Conservation (phyloP, 2,888 invertebrate species). For the Cataglyphis livida region DNA sequence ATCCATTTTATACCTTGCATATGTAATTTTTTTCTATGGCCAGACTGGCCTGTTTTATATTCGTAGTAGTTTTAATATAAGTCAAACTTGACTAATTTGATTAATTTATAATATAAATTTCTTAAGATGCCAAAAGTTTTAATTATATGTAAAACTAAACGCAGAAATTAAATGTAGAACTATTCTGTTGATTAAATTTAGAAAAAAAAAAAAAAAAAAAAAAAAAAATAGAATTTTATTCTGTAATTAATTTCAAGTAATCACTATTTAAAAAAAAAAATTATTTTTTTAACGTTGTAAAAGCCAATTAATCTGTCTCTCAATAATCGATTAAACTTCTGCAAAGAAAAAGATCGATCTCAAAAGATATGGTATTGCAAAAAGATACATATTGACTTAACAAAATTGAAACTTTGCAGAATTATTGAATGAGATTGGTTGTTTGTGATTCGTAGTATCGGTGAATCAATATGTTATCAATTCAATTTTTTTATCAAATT, state of each 20-base stretch:
- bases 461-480: background rate
- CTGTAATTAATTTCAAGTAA: background rate
- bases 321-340: background rate
- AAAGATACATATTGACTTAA: background rate
- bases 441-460: background rate
- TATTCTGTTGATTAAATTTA: background rate
- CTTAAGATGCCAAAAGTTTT: background rate
- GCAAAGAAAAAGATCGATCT: background rate
- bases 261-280: background rate
- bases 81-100: background rate
- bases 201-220: too few species aligned
- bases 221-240: background rate
- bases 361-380: background rate
- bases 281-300: background rate
- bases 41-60: background rate
- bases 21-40: background rate
- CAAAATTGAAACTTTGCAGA: background rate
- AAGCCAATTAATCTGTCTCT: background rate
- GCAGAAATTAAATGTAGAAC: too few species aligned
- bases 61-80: background rate
- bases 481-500: conserved; percentile 5
- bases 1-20: background rate
- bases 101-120: background rate
- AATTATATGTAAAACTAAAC: background rate
- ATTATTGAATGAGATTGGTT: background rate